A percentile compares a stretch with the other conserved stretches of the same genome.
These are phyloP conservation scores for Hyposoter dolosus DNA, from an alignment of 2,888 invertebrate genomes.

Conservation along the genomic window DNA sequence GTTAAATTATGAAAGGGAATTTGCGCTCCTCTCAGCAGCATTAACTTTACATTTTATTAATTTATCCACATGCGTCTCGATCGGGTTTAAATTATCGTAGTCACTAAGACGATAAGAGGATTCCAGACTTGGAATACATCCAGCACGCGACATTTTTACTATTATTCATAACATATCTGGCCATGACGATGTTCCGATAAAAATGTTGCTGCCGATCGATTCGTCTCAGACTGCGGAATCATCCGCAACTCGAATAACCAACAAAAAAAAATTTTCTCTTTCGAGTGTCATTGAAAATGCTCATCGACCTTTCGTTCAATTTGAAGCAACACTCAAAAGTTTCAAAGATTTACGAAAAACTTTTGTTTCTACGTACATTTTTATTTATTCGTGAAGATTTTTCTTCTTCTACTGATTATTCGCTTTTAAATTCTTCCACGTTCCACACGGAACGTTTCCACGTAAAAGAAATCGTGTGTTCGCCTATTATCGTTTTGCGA, in stretches of 20 bases:
- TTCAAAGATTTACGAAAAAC: neutral
- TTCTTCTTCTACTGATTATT: slow-evolving; percentile 23
- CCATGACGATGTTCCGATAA: neutral
- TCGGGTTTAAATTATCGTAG: slow-evolving; percentile 21
- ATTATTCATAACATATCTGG: slow-evolving; percentile 7
- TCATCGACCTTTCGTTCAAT: neutral
- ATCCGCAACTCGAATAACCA: neutral
- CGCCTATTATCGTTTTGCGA: slow-evolving; percentile 30
- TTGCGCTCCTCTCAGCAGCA: slow-evolving; percentile 27
- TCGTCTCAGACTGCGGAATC: neutral
- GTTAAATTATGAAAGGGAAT: slow-evolving; percentile 58
- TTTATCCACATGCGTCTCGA: slow-evolving; percentile 16
- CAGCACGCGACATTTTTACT: neutral
- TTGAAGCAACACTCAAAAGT: neutral
- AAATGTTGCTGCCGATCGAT: neutral
- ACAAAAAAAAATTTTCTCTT: neutral
- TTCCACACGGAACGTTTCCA: slow-evolving; percentile 11
- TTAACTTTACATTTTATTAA: slow-evolving; percentile 14
- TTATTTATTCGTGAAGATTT: neutral
- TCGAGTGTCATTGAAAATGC: neutral
- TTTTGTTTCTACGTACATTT: neutral
- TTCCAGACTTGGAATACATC: slow-evolving; percentile 38
- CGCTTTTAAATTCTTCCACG: neutral
- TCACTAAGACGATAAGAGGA: slow-evolving; percentile 59
- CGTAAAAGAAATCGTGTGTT: slow-evolving; percentile 38